Evolutionary conservation across 2,797 vertebrate genomes (phyloP).

Genomic region (Toxotes lorentzi): DNA sequence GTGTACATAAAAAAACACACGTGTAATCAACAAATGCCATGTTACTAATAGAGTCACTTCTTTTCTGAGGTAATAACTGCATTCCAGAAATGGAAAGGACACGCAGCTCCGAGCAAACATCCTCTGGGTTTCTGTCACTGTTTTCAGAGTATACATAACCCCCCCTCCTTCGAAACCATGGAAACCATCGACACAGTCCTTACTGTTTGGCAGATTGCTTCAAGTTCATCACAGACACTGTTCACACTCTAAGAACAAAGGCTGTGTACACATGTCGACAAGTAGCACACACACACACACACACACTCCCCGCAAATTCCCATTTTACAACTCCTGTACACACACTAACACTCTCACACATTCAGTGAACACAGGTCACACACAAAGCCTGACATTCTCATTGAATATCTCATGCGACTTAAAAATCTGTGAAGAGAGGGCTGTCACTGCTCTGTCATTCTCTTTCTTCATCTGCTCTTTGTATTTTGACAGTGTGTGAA

Average conservation of each 20-base stretch:
- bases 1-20: background rate
- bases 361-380: conserved; percentile 38
- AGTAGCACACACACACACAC: conserved; percentile 12
- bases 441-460: conserved; percentile 61
- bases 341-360: conserved; percentile 24
- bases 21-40: background rate
- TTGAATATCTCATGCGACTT: conserved; percentile 32
- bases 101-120: conserved; percentile 42
- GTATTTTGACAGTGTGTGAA: conserved; percentile 70
- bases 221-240: conserved; percentile 61
- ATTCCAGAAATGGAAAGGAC: conserved; percentile 35
- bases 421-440: conserved; percentile 39
- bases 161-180: conserved; percentile 60
- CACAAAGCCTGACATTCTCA: conserved; percentile 48
- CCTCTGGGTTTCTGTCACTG: conserved; percentile 28
- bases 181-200: conserved; percentile 66
- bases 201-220: conserved; percentile 53
- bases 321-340: conserved; percentile 21
- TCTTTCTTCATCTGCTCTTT: conserved; percentile 66
- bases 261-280: conserved; percentile 58
- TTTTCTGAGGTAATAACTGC: conserved; percentile 15
- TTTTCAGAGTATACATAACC: conserved; percentile 40
- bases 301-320: conserved; percentile 28
- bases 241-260: conserved; percentile 71
- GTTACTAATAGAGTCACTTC: conserved; percentile 10